Conservation (phyloP, 1,140 invertebrate genomes). For the Atta colombica region DNA sequence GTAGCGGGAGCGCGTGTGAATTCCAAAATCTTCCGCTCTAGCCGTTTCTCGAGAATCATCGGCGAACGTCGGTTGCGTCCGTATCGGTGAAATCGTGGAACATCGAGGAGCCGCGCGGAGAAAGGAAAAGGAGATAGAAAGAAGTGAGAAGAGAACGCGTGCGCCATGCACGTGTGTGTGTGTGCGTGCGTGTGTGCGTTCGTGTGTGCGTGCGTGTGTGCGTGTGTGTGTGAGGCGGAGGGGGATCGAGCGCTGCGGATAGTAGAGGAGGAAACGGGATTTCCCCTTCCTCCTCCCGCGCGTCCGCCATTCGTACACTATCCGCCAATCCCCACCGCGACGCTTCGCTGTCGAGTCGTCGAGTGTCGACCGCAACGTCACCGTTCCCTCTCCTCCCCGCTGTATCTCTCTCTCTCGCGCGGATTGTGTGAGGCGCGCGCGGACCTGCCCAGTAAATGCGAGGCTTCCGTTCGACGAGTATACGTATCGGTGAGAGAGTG, state of each 20-base stretch:
- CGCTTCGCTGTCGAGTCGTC: neutral
- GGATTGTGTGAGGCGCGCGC: constrained; percentile 13
- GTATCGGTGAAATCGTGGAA: constrained; percentile 71
- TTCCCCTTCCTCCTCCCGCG: constrained; percentile 28
- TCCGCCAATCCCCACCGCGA: constrained; percentile 3
- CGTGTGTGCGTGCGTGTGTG: too few species aligned
- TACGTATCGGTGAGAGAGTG: constrained; percentile 46
- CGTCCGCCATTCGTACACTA: neutral
- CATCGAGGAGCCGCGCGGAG: neutral
- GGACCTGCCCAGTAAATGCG: constrained; percentile 78
- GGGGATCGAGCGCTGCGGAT: constrained; percentile 3
- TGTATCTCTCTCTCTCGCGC: neutral
- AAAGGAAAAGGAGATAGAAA: neutral
- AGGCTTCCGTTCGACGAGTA: constrained; percentile 76
- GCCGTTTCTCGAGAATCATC: constrained; percentile 64
- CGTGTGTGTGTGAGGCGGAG: too few species aligned
- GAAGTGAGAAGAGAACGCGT: neutral
- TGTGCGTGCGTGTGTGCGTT: too few species aligned
- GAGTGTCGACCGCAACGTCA: constrained; percentile 62
- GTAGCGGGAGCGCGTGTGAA: neutral
- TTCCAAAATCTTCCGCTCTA: constrained; percentile 65
- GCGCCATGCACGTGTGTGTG: neutral
- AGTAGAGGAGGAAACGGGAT: neutral
- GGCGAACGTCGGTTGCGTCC: constrained; percentile 25
- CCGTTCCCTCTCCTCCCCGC: neutral